phyloP scores from a whole-genome alignment of 2,113 vertebrate genomes.

The Aegypius monachus region DNA sequence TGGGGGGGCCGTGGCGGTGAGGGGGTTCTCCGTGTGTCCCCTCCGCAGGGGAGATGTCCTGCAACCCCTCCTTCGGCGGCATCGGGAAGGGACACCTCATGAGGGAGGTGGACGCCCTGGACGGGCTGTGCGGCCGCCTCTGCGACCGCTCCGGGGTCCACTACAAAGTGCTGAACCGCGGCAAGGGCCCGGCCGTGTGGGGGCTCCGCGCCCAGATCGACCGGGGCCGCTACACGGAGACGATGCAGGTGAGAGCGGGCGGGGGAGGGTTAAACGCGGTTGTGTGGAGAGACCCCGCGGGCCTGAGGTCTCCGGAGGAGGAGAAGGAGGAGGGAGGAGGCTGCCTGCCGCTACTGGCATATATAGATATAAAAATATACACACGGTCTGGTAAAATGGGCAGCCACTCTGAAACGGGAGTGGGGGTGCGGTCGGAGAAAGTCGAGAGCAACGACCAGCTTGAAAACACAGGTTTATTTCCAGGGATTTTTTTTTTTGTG shows the following conservation, averaged over 20 bases:
- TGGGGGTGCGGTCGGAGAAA: background rate
- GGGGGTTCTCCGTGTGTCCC: background rate
- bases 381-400: background rate
- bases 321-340: too few species aligned
- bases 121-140: constrained; percentile 88
- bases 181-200: constrained; percentile 95
- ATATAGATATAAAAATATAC: too few species aligned
- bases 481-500: too few species aligned
- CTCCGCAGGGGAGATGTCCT: constrained; percentile 87
- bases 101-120: constrained; percentile 90
- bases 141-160: constrained; percentile 90
- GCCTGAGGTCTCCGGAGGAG: too few species aligned
- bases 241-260: constrained; percentile 84
- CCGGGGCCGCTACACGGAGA: constrained; percentile 81
- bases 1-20: background rate
- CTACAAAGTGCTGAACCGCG: constrained; percentile 91
- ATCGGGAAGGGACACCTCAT: constrained; percentile 94
- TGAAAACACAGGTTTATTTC: background rate
- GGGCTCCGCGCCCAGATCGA: constrained; percentile 93
- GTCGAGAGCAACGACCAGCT: background rate
- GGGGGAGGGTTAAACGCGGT: too few species aligned
- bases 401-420: too few species aligned
- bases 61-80: constrained; percentile 94
- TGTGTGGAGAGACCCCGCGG: too few species aligned
- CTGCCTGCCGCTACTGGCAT: too few species aligned